A percentile compares a stretch with the other conserved stretches of the same genome.
Evolutionary conservation across 2,888 invertebrate genomes (phyloP).

Genomic region (Sylvicola cinctus): DNA sequence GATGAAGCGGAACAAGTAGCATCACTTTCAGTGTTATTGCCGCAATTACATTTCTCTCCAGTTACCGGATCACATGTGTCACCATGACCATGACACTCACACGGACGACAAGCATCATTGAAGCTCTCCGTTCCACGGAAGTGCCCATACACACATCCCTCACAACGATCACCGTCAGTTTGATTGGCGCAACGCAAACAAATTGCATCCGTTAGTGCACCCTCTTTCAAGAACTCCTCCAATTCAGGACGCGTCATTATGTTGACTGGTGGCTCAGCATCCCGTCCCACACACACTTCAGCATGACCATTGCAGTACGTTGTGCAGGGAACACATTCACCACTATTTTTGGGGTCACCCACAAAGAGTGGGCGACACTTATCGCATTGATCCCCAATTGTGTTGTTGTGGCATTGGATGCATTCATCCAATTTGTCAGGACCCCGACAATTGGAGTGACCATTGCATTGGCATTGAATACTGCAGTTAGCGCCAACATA

Average conservation of each 20-base stretch:
- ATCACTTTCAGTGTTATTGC: conserved; percentile 86
- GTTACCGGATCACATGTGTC: conserved; percentile 76
- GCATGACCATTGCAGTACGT: conserved; percentile 84
- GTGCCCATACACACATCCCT: conserved; percentile 54
- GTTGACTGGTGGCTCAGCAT: conserved; percentile 21
- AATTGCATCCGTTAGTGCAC: conserved; percentile 47
- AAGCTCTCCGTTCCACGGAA: conserved; percentile 60
- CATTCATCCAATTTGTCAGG: conserved; percentile 68
- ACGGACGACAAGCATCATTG: conserved; percentile 53
- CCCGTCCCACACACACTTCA: conserved; percentile 45
- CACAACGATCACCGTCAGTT: conserved; percentile 65
- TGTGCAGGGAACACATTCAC: conserved; percentile 68
- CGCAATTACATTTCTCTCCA: conserved; percentile 84
- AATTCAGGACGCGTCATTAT: conserved; percentile 30
- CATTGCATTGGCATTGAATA: conserved; percentile 85
- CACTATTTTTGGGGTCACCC: conserved; percentile 71
- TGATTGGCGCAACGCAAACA: conserved; percentile 70
- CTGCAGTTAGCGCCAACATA: conserved; percentile 89
- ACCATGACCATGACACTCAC: conserved; percentile 89
- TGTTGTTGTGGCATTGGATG: conserved; percentile 72
- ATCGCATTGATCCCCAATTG: conserved; percentile 81
- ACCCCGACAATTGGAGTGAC: conserved; percentile 79
- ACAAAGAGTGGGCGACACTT: conserved; percentile 80
- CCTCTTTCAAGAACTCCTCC: conserved; percentile 43
- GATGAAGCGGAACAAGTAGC: conserved; percentile 48